A percentile compares a stretch with the other conserved stretches of the same genome.
phyloP scores from a whole-genome alignment of 2,113 vertebrate genomes.

The Mesocricetus auratus region DNA sequence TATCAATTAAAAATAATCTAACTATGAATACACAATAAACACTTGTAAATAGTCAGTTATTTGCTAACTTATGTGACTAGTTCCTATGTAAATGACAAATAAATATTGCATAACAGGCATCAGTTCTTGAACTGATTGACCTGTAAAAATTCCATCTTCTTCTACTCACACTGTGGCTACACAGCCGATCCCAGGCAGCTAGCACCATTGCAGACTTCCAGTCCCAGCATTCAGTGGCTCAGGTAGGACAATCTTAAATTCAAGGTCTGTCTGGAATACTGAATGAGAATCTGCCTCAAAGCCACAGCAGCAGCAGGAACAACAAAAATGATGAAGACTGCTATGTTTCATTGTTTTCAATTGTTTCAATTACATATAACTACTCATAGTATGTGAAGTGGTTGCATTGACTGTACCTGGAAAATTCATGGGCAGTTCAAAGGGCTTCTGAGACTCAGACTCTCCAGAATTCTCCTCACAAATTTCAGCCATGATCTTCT shows the following conservation, averaged over 20 bases:
- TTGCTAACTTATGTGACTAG: constrained; percentile 37
- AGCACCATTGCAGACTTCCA: no score
- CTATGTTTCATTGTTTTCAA: background rate
- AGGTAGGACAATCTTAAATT: background rate
- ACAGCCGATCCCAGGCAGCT: background rate
- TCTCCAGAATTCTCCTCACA: constrained; percentile 78
- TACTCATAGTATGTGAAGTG: background rate
- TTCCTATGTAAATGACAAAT: background rate
- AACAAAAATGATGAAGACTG: background rate
- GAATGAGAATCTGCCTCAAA: background rate
- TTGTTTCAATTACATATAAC: background rate
- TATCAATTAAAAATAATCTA: background rate
- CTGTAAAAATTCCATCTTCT: background rate
- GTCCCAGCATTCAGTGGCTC: background rate
- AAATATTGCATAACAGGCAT: background rate
- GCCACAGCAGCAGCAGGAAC: background rate
- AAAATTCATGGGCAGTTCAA: constrained; percentile 90
- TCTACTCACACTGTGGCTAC: background rate
- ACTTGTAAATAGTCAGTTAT: background rate
- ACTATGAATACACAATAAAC: background rate
- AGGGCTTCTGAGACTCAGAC: constrained; percentile 71
- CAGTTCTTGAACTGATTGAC: background rate
- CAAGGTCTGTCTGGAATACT: background rate
- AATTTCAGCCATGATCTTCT: constrained; percentile 88
- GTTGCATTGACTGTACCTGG: constrained; percentile 86